These are phyloP conservation scores for Anolis carolinensis DNA, from an alignment of 2,113 vertebrate genomes.

Conservation along the genomic window DNA sequence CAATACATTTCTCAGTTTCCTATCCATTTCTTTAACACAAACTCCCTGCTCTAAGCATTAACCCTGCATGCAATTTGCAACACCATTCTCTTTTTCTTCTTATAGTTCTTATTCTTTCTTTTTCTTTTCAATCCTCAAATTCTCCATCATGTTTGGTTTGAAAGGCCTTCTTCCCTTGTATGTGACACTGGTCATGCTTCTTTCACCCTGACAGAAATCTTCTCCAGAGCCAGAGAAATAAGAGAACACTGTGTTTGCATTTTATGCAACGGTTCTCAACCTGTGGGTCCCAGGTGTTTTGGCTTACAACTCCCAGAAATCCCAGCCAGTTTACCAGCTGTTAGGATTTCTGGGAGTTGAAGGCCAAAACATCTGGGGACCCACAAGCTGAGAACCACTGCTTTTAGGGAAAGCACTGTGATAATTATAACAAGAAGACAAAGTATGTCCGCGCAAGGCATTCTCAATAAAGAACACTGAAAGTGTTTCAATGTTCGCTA, in stretches of 20 bases:
- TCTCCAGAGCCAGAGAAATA: background rate
- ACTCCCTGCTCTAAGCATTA: background rate
- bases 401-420: background rate
- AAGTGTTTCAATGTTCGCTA: background rate
- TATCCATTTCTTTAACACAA: background rate
- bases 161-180: background rate
- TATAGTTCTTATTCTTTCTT: background rate
- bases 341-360: too few species aligned
- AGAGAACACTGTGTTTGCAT: background rate
- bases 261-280: too few species aligned
- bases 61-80: too few species aligned
- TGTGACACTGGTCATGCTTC: background rate
- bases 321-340: too few species aligned
- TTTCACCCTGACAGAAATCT: background rate
- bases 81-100: background rate
- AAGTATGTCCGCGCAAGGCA: background rate
- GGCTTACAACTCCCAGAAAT: too few species aligned
- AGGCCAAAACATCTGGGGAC: too few species aligned
- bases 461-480: background rate
- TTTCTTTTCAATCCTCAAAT: background rate
- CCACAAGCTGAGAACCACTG: too few species aligned
- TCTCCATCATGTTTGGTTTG: background rate
- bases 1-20: background rate
- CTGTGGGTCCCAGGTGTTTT: too few species aligned
- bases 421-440: background rate